Conservation (phyloP, 2,888 invertebrate genomes). For the Rhagophthalmus giganteus region DNA sequence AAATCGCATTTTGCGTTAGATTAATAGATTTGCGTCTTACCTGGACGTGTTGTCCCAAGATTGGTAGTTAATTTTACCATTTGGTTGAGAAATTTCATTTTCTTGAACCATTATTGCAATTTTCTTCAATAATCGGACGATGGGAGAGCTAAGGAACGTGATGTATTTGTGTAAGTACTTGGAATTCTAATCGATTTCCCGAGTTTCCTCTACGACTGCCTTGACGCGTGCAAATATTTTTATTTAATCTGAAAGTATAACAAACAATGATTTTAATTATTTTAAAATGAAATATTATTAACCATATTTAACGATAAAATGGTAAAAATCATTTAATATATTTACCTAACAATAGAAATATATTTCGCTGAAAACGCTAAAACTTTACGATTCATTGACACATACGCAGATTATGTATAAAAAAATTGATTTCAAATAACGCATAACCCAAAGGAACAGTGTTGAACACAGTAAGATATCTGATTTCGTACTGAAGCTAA, state of each 20-base stretch:
- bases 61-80: constrained; percentile 31
- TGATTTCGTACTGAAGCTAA: neutral
- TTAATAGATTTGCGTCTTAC: constrained; percentile 33
- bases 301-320: neutral
- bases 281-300: no score
- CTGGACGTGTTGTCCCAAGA: constrained; percentile 45
- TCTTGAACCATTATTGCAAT: constrained; percentile 51
- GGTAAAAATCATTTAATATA: constrained; percentile 9
- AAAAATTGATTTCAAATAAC: constrained; percentile 1
- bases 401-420: constrained; percentile 44
- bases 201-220: constrained; percentile 84
- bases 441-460: constrained; percentile 46
- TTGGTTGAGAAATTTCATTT: constrained; percentile 31
- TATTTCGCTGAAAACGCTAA: constrained; percentile 50
- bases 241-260: constrained; percentile 24
- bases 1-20: no score
- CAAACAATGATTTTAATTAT: no score
- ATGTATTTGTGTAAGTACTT: constrained; percentile 80
- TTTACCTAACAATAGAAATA: constrained; percentile 53
- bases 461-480: constrained; percentile 45
- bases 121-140: no score
- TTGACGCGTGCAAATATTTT: constrained; percentile 79
- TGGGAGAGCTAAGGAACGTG: constrained; percentile 81
- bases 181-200: constrained; percentile 81
- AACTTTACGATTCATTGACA: constrained; percentile 55